These are phyloP conservation scores for Graptemys geographica DNA, from an alignment of 2,797 vertebrate species.

Conservation along the genomic window DNA sequence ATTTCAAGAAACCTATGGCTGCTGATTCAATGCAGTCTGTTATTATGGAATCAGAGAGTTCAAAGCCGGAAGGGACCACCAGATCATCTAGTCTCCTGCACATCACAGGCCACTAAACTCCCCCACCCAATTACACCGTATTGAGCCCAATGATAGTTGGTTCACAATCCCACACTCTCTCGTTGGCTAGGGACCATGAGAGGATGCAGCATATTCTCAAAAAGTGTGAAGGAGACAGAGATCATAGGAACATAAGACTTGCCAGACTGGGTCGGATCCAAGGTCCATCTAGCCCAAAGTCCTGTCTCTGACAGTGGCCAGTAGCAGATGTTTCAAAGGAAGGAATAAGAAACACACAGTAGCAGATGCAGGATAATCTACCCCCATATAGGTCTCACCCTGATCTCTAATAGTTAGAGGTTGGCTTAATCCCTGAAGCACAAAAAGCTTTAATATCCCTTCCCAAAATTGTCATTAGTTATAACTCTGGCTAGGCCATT, in stretches of 20 bases:
- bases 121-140: too few relatives aligned
- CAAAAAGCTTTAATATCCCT: neutral
- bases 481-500: neutral
- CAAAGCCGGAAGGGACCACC: too few relatives aligned
- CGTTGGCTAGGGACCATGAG: neutral
- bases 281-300: neutral
- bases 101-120: too few relatives aligned
- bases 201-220: neutral
- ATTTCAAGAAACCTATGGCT: neutral
- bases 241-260: accelerated
- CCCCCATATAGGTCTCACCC: neutral
- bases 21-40: neutral
- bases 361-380: too few relatives aligned
- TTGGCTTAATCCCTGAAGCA: neutral
- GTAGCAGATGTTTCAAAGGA: neutral
- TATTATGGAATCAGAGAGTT: too few relatives aligned
- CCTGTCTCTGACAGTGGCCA: neutral
- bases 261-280: neutral
- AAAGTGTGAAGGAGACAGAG: neutral
- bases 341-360: neutral
- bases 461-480: neutral
- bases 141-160: neutral
- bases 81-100: too few relatives aligned
- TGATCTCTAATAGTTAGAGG: neutral
- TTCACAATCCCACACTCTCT: neutral